These are phyloP conservation scores for Ypsolopha scabrella DNA, from an alignment of 2,888 invertebrate species.

Conservation along the genomic window DNA sequence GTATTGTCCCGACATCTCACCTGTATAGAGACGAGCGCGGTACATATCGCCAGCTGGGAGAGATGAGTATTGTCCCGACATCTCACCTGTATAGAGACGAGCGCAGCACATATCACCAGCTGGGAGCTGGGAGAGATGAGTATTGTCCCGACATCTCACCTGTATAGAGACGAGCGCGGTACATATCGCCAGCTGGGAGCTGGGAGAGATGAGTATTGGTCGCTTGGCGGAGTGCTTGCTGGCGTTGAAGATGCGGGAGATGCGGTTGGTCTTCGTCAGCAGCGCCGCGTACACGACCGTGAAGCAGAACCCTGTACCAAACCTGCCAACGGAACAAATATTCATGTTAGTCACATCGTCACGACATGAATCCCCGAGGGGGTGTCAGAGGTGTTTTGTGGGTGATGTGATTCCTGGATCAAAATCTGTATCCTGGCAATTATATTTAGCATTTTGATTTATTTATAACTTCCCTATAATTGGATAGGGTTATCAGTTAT, in stretches of 20 bases:
- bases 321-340: conserved; percentile 54
- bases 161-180: conserved; percentile 89
- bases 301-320: conserved; percentile 95
- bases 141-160: conserved; percentile 73
- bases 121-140: conserved; percentile 95
- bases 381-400: not conserved
- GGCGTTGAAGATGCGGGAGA: conserved; percentile 97
- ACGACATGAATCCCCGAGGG: not conserved
- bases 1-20: conserved; percentile 74
- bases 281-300: conserved; percentile 97
- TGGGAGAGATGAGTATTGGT: conserved; percentile 93
- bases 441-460: no score
- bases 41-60: conserved; percentile 90
- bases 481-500: no score
- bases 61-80: conserved; percentile 81
- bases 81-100: conserved; percentile 89
- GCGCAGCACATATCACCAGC: conserved; percentile 87
- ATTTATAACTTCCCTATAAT: no score
- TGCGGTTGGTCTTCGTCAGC: conserved; percentile 97
- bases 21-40: conserved; percentile 89
- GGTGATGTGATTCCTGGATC: no score
- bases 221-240: conserved; percentile 94
- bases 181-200: conserved; percentile 92
- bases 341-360: not conserved
- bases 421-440: no score